Percentiles rank a stretch among this genome's conserved stretches.
phyloP scores from a whole-genome alignment of 2,797 vertebrate genomes.

The Manis javanica region DNA sequence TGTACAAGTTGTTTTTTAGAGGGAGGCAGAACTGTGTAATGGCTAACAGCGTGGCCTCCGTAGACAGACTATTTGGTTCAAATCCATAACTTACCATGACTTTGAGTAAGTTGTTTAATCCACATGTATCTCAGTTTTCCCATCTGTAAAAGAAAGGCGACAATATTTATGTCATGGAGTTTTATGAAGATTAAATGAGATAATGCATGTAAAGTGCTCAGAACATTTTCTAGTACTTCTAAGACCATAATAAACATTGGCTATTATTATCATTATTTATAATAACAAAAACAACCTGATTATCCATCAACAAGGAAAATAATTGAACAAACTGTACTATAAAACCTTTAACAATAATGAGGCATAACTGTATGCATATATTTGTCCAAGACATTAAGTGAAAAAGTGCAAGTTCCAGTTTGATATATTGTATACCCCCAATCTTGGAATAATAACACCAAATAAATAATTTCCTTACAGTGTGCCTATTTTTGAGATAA shows the following conservation, averaged over 20 bases:
- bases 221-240: background rate
- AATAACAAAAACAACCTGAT: background rate
- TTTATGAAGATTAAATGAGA: background rate
- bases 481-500: background rate
- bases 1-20: background rate
- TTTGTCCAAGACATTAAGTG: background rate
- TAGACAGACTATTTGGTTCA: background rate
- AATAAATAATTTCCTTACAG: background rate
- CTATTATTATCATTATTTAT: background rate
- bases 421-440: background rate
- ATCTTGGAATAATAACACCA: conserved; percentile 10
- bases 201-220: background rate
- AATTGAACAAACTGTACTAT: background rate
- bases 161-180: background rate
- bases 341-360: conserved; percentile 10
- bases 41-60: background rate
- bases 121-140: background rate
- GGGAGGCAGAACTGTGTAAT: background rate
- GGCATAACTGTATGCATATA: background rate
- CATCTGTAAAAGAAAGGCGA: background rate
- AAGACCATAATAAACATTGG: background rate
- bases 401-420: background rate
- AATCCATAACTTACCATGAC: background rate
- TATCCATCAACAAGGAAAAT: background rate
- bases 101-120: background rate